phyloP scores from a whole-genome alignment of 2,888 invertebrate genomes.

The Machimus atricapillus region DNA sequence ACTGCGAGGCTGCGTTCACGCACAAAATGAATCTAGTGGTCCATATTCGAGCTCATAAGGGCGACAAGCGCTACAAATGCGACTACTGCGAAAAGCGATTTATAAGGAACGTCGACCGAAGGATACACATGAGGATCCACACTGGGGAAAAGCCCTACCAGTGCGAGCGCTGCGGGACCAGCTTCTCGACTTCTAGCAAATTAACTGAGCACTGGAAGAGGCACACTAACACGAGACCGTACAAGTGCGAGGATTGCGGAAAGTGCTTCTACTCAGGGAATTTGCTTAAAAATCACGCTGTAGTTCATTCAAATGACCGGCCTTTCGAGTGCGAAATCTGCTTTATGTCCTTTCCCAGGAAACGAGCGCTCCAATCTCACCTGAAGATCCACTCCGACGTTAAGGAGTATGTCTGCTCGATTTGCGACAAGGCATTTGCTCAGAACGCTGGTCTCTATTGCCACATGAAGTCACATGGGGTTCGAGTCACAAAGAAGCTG shows the following conservation, averaged over 20 bases:
- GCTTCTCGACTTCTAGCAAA: constrained; percentile 54
- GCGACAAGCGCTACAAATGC: constrained; percentile 35
- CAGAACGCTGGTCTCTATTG: constrained; percentile 58
- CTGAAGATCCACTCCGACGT: constrained; percentile 54
- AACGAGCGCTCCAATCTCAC: constrained; percentile 56
- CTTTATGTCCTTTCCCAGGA: constrained; percentile 54
- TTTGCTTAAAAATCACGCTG: constrained; percentile 54
- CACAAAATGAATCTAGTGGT: constrained; percentile 19
- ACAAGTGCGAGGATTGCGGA: constrained; percentile 52
- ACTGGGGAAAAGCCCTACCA: constrained; percentile 50
- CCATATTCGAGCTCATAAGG: constrained; percentile 10
- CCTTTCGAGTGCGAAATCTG: constrained; percentile 50
- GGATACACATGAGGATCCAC: constrained; percentile 36
- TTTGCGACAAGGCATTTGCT: constrained; percentile 56
- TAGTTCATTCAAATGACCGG: constrained; percentile 56
- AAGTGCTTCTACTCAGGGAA: constrained; percentile 55
- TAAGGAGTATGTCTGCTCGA: constrained; percentile 57
- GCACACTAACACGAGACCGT: constrained; percentile 57
- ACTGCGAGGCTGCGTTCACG: constrained; percentile 30
- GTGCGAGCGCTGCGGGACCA: constrained; percentile 56
- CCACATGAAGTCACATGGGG: constrained; percentile 56
- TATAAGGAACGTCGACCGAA: constrained; percentile 7
- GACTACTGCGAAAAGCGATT: constrained; percentile 35
- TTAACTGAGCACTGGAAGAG: constrained; percentile 54
- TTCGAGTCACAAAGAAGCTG: neutral